A percentile compares a stretch with the other conserved stretches of the same genome.
These are phyloP conservation scores for Rhopilema esculentum DNA, from an alignment of 30 jellyfish, hydroid and myxozoan species.

Conservation along the genomic window DNA sequence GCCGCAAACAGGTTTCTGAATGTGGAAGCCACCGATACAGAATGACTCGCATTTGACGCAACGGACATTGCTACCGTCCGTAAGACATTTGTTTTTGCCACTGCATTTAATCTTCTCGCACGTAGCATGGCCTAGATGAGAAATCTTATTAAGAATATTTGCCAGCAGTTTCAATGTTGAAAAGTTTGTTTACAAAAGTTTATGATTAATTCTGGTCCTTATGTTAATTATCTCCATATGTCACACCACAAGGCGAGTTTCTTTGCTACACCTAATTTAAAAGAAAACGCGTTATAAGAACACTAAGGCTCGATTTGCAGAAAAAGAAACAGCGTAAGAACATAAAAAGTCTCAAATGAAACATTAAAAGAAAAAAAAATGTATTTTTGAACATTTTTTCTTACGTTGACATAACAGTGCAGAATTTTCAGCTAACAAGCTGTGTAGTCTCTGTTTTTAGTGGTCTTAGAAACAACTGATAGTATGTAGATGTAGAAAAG, in stretches of 20 bases:
- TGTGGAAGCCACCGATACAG: conserved; percentile 68
- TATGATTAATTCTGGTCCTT: too few species aligned
- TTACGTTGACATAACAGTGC: too few species aligned
- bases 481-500: too few species aligned
- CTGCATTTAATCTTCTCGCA: conserved; percentile 57
- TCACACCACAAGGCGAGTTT: neutral
- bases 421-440: too few species aligned
- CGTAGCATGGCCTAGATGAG: conserved; percentile 15
- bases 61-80: conserved; percentile 48
- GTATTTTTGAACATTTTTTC: too few species aligned
- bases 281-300: too few species aligned
- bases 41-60: conserved; percentile 65
- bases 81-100: conserved; percentile 45
- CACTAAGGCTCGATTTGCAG: too few species aligned
- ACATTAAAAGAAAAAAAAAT: too few species aligned
- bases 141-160: neutral
- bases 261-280: neutral
- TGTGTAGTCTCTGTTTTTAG: too few species aligned
- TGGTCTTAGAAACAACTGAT: too few species aligned
- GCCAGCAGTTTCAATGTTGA: neutral
- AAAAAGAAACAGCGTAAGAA: neutral
- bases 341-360: neutral
- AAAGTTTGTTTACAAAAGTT: too few species aligned
- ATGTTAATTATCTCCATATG: too few species aligned
- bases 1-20: conserved; percentile 53